A percentile compares a stretch with the other conserved stretches of the same genome.
These are phyloP conservation scores for Ochropacha duplaris DNA, from an alignment of 2,888 invertebrate species.

Conservation along the genomic window DNA sequence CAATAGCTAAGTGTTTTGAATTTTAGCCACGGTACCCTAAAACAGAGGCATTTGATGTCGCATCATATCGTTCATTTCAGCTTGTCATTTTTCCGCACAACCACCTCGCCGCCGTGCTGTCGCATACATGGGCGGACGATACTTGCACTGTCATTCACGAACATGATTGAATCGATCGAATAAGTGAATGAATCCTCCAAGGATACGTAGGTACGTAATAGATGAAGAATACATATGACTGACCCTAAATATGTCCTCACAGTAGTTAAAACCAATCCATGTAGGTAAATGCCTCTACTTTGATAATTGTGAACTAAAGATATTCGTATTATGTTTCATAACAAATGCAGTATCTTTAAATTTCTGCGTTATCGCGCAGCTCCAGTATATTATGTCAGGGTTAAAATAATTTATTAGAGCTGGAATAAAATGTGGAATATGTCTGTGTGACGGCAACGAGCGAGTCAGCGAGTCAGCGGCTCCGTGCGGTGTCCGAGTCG, in stretches of 20 bases:
- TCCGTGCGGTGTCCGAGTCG: constrained; percentile 30
- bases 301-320: too few relatives aligned
- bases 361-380: neutral
- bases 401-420: neutral
- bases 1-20: neutral
- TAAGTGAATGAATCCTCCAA: too few relatives aligned
- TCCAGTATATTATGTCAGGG: neutral
- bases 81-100: neutral
- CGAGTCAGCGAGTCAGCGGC: too few relatives aligned
- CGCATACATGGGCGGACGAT: too few relatives aligned
- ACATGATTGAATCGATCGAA: neutral
- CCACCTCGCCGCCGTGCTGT: neutral
- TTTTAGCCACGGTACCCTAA: neutral
- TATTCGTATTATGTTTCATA: neutral
- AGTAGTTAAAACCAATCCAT: too few relatives aligned
- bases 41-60: neutral
- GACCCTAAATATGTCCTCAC: too few relatives aligned
- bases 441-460: neutral
- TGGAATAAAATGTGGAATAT: neutral
- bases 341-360: too few relatives aligned
- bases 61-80: neutral
- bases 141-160: neutral
- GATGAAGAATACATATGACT: too few relatives aligned
- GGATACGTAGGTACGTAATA: too few relatives aligned
- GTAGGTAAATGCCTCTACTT: too few relatives aligned